phyloP scores from a whole-genome alignment of 2,113 vertebrate genomes.

The Lanius ludovicianus region DNA sequence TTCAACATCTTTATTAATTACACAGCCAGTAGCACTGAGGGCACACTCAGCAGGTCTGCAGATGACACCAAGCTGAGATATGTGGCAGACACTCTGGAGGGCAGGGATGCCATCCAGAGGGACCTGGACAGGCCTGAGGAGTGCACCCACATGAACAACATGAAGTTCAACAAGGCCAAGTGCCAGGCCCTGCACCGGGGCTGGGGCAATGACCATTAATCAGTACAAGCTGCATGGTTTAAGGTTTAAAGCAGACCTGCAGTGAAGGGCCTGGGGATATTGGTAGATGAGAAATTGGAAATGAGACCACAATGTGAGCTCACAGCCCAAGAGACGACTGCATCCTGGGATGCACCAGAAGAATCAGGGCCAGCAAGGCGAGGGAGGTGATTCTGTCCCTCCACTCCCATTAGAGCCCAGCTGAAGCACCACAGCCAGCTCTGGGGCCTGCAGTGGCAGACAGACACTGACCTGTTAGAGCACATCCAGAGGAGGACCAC shows the following conservation, averaged over 20 bases:
- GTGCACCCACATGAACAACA: background rate
- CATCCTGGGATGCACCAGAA: background rate
- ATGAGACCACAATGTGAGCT: accelerated
- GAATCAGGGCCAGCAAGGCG: accelerated
- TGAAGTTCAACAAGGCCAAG: background rate
- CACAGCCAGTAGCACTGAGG: background rate
- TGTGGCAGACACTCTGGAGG: background rate
- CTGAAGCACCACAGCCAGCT: background rate
- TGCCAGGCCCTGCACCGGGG: background rate
- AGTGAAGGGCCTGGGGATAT: background rate
- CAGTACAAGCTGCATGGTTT: background rate
- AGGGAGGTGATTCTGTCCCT: background rate
- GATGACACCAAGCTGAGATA: background rate
- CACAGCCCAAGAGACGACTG: accelerated
- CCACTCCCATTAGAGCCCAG: background rate
- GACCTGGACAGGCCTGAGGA: background rate
- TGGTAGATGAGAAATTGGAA: background rate
- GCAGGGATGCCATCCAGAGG: background rate
- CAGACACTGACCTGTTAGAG: background rate
- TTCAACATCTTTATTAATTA: background rate
- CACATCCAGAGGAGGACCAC: background rate
- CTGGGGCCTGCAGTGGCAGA: background rate
- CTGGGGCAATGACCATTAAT: background rate
- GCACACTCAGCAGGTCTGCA: background rate
- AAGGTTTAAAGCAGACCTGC: background rate